Conservation (phyloP, 2,113 vertebrate genomes). For the Oophaga pumilio region DNA sequence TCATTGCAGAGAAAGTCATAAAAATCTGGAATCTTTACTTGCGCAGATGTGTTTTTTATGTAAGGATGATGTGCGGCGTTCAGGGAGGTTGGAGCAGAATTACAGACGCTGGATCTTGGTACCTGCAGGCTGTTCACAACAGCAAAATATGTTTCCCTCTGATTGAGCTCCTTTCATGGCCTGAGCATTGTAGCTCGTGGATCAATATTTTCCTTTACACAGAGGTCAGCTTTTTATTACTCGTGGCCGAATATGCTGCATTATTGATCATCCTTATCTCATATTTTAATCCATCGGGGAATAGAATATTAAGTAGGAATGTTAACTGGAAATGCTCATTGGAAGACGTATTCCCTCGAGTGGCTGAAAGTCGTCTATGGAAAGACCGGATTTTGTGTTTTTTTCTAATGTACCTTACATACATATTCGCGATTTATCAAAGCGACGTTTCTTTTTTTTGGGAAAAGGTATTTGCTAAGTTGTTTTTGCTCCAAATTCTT, state of each 20-base stretch:
- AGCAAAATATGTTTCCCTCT: constrained; percentile 52
- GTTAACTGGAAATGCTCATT: constrained; percentile 56
- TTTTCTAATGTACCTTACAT: background rate
- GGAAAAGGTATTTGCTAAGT: too few species aligned
- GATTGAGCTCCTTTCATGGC: constrained; percentile 47
- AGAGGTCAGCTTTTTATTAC: constrained; percentile 59
- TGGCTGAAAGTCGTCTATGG: background rate
- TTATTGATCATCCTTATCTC: constrained; percentile 56
- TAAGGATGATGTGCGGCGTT: constrained; percentile 6
- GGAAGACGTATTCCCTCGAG: constrained; percentile 16
- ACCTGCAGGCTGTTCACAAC: constrained; percentile 34
- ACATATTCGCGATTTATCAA: background rate
- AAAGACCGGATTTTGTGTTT: background rate
- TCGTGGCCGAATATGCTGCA: constrained; percentile 47
- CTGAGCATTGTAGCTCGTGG: constrained; percentile 49
- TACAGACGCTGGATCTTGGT: constrained; percentile 9
- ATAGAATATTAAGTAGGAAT: constrained; percentile 52
- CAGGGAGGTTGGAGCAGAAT: constrained; percentile 9
- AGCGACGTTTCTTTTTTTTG: too few species aligned
- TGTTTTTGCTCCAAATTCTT: too few species aligned
- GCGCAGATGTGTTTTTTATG: constrained; percentile 29
- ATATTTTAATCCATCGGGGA: constrained; percentile 57
- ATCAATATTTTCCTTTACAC: constrained; percentile 54
- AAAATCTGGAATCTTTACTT: background rate
- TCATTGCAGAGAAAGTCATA: constrained; percentile 8